A percentile compares a stretch with the other conserved stretches of the same genome.
These are phyloP conservation scores for Bagarius yarrelli DNA, from an alignment of 2,113 vertebrate species.

Conservation along the genomic window DNA sequence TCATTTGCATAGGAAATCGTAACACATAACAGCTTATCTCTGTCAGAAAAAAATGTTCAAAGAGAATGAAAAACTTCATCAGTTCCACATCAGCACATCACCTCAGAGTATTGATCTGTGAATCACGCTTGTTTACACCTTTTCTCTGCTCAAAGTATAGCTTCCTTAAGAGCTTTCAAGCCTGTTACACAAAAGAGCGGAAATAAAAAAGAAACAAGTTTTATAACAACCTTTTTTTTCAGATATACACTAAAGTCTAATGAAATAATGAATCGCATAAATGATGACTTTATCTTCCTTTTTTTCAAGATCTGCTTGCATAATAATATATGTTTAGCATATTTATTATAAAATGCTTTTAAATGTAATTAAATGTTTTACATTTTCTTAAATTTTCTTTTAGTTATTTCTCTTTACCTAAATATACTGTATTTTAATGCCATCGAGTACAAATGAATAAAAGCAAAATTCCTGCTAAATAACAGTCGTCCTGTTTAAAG, in stretches of 20 bases:
- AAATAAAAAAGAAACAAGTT: neutral
- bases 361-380: neutral
- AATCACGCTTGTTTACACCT: conserved; percentile 47
- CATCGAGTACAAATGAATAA: neutral
- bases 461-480: neutral
- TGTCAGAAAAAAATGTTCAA: conserved; percentile 33
- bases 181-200: conserved; percentile 15
- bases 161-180: conserved; percentile 25
- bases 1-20: conserved; percentile 33
- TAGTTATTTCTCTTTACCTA: conserved; percentile 4
- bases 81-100: conserved; percentile 30
- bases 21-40: conserved; percentile 21
- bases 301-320: neutral
- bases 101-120: conserved; percentile 48
- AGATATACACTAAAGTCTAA: neutral
- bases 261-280: neutral
- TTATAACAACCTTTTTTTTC: neutral
- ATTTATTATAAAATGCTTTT: neutral
- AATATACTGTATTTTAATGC: neutral
- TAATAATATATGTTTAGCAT: neutral
- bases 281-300: neutral
- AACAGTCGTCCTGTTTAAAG: conserved; percentile 27
- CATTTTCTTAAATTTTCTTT: neutral
- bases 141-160: conserved; percentile 39
- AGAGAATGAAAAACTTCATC: conserved; percentile 34